phyloP scores from a whole-genome alignment of 1,140 invertebrate species.

The Drosophila albomicans region DNA sequence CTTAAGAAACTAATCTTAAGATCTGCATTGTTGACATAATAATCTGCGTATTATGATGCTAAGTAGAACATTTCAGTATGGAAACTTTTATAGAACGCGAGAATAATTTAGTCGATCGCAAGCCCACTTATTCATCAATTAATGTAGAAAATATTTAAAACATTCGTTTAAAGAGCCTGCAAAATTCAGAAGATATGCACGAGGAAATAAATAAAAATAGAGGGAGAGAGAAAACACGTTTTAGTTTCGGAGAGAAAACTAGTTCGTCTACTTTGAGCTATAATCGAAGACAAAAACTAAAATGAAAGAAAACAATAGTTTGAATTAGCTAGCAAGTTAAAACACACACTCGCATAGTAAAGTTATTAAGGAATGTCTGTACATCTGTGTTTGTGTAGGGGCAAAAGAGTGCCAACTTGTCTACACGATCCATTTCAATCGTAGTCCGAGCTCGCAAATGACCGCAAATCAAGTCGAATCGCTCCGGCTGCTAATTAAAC shows the following conservation, averaged over 20 bases:
- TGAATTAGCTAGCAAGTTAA: conserved; percentile 1
- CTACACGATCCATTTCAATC: conserved; percentile 63
- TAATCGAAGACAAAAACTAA: too few species aligned
- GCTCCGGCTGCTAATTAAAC: conserved; percentile 74
- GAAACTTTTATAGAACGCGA: too few species aligned
- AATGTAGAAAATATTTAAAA: too few species aligned
- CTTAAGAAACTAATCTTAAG: conserved; percentile 11
- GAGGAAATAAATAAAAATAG: too few species aligned
- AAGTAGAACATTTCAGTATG: too few species aligned
- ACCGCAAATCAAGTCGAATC: conserved; percentile 62
- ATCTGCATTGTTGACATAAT: conserved; percentile 2
- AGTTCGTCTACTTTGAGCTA: conserved; percentile 8
- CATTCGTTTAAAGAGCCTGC: too few species aligned
- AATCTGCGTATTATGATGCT: not conserved
- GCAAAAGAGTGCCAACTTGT: conserved; percentile 28
- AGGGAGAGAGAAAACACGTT: not conserved
- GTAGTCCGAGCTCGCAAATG: conserved; percentile 53
- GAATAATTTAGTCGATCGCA: not conserved
- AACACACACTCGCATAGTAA: not conserved
- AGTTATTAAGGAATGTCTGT: not conserved
- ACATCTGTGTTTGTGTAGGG: not conserved
- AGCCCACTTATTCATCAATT: not conserved
- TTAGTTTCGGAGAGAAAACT: conserved; percentile 29
- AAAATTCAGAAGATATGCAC: too few species aligned
- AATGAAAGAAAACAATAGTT: conserved; percentile 13